These are phyloP conservation scores for Chrysopa pallens DNA, from an alignment of 1,140 invertebrate genomes.

Conservation along the genomic window DNA sequence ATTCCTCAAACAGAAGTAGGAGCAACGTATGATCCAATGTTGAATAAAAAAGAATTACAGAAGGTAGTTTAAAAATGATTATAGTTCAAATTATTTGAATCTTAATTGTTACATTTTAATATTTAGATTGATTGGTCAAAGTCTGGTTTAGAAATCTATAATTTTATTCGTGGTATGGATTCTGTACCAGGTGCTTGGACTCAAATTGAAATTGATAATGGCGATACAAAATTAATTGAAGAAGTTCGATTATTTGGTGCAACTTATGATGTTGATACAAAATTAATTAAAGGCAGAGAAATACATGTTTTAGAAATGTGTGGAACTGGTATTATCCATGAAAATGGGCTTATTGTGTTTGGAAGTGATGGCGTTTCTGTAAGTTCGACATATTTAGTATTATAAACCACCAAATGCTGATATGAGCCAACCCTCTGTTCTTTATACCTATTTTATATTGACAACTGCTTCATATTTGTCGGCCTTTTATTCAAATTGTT, in stretches of 20 bases:
- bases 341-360: constrained; percentile 60
- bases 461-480: too few species aligned
- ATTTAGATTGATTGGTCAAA: constrained; percentile 56
- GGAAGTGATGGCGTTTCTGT: constrained; percentile 60
- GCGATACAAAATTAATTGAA: constrained; percentile 25
- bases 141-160: constrained; percentile 52
- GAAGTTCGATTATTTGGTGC: constrained; percentile 57
- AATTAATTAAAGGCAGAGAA: constrained; percentile 42
- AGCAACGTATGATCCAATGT: constrained; percentile 80
- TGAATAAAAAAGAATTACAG: constrained; percentile 70
- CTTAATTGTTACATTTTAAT: constrained; percentile 1
- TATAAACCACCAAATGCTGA: too few species aligned
- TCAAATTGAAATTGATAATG: constrained; percentile 30
- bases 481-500: too few species aligned
- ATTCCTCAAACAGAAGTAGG: constrained; percentile 64
- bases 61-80: constrained; percentile 23
- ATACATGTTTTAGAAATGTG: constrained; percentile 13
- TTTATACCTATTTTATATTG: too few species aligned
- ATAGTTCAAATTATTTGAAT: background rate
- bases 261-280: background rate
- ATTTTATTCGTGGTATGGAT: constrained; percentile 88
- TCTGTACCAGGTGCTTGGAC: constrained; percentile 83
- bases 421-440: too few species aligned
- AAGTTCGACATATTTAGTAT: too few species aligned
- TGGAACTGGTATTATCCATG: constrained; percentile 50